Base-by-base conservation (phyloP, 2,797 vertebrate species). In the Todus mexicanus region DNA sequence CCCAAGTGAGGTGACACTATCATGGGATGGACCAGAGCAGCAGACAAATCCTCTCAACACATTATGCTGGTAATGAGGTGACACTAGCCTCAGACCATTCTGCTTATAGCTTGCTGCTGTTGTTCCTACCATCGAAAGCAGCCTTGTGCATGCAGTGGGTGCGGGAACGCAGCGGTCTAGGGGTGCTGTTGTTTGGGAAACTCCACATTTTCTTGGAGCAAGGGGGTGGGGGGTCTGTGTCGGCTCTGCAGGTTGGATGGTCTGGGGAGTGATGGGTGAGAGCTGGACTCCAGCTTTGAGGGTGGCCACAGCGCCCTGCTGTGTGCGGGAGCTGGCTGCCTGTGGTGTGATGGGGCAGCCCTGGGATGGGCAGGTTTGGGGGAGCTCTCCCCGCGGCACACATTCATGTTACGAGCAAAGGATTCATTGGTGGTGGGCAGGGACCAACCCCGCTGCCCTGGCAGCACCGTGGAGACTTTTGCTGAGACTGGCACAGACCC, bases 341-440 rank as follows among this genome's bases (percentile, higher is more conserved):
- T 1, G 9, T 12, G 59, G 6, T 9, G 48, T 1, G 10, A 13
- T 21, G 38, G 18, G 57, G 54, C 8, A 25, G 14, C 0, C 10
- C 5, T 15, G 61, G 35, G n/a, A 25, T 5, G 25, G 51, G 59
- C 45, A 16, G 45, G 4, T 47, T 1, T 27, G 43, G 19, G 27
- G 40, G 48, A 18, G 15, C 20, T 75, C 14, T 68, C n/a, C 75
- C 12, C 18, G 1, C 1, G 1, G 10, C 1, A 11, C 0, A 0
- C 1, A 0, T 4, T 48, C n/a, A 1, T 0, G 1, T 3, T 3
- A 6, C 1, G 21, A 22, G 9, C 1, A 43, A 63, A 33, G 29
- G 87, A 40, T 38, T 37, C 40, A 27, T 40, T 48, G 11, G 84
- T 2, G 3, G 12, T 6, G 31, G 40, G 63, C 26, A 71, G 56